Percentiles rank a stretch among this genome's conserved stretches.
phyloP scores from a whole-genome alignment of 2,113 vertebrate species.

The Sula dactylatra region DNA sequence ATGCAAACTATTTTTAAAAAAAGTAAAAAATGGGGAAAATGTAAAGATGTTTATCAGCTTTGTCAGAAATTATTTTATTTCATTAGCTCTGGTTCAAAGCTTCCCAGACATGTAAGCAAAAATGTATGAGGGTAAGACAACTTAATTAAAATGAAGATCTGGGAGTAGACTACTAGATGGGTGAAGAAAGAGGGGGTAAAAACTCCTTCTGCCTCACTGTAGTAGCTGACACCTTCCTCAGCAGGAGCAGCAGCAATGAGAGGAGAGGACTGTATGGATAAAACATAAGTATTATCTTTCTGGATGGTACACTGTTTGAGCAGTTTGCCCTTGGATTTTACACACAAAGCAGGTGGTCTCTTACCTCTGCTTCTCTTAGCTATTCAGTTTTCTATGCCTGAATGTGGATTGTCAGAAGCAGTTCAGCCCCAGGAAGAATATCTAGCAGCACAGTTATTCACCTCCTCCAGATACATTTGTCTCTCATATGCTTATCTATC shows the following conservation, averaged over 20 bases:
- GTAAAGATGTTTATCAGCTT: not conserved
- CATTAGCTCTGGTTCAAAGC: not conserved
- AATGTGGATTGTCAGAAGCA: not conserved
- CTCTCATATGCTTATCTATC: not conserved
- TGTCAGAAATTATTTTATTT: not conserved
- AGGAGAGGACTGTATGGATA: not conserved
- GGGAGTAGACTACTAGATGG: not conserved
- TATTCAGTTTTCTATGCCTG: not conserved
- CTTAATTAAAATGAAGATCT: not conserved
- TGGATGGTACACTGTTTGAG: not conserved
- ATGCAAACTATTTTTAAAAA: not conserved
- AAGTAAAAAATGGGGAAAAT: not conserved
- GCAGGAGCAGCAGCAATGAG: not conserved
- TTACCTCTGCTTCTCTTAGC: not conserved
- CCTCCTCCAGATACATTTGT: not conserved
- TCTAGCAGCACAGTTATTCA: not conserved
- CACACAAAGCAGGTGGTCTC: not conserved
- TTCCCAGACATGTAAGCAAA: not conserved
- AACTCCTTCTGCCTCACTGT: not conserved
- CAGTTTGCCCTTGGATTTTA: not conserved
- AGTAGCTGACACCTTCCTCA: not conserved
- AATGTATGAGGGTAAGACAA: not conserved
- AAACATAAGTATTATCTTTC: not conserved
- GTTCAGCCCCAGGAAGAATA: not conserved
- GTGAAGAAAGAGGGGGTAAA: not conserved